phyloP scores from a whole-genome alignment of 2,797 vertebrate genomes.

The Cyclopterus lumpus region DNA sequence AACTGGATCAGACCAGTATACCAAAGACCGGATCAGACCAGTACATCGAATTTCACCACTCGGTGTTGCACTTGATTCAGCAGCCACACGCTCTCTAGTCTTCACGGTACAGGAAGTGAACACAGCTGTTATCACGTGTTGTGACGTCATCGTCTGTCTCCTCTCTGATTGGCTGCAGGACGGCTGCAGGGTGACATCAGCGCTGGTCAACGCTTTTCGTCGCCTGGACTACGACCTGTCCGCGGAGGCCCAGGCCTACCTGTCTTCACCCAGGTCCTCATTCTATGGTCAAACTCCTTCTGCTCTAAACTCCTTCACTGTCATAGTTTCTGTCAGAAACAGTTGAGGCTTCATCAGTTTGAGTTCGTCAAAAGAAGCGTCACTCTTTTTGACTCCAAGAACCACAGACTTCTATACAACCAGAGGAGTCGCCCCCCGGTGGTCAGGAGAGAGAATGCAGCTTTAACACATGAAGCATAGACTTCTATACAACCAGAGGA shows the following conservation, averaged over 20 bases:
- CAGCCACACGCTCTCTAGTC: too few relatives aligned
- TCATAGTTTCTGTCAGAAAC: too few relatives aligned
- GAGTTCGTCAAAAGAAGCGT: background rate
- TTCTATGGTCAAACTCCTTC: background rate
- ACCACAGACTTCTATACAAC: too few relatives aligned
- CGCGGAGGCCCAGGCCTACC: conserved; percentile 76
- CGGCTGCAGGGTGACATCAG: conserved; percentile 34
- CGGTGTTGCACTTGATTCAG: too few relatives aligned
- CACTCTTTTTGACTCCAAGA: background rate
- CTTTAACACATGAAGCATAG: too few relatives aligned
- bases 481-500: too few relatives aligned
- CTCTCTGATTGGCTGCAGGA: conserved; percentile 54
- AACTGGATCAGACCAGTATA: too few relatives aligned
- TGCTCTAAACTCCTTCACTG: background rate
- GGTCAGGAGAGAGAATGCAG: too few relatives aligned
- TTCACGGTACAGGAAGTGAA: background rate
- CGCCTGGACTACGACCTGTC: conserved; percentile 79
- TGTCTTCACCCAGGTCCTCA: conserved; percentile 58
- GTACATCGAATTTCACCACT: too few relatives aligned
- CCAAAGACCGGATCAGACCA: too few relatives aligned
- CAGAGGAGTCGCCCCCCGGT: too few relatives aligned
- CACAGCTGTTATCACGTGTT: background rate
- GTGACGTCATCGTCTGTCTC: conserved; percentile 9
- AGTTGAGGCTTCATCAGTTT: background rate
- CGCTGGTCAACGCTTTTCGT: conserved; percentile 69